Evolutionary conservation across 2,113 vertebrate genomes (phyloP).

Genomic region (Upupa epops): DNA sequence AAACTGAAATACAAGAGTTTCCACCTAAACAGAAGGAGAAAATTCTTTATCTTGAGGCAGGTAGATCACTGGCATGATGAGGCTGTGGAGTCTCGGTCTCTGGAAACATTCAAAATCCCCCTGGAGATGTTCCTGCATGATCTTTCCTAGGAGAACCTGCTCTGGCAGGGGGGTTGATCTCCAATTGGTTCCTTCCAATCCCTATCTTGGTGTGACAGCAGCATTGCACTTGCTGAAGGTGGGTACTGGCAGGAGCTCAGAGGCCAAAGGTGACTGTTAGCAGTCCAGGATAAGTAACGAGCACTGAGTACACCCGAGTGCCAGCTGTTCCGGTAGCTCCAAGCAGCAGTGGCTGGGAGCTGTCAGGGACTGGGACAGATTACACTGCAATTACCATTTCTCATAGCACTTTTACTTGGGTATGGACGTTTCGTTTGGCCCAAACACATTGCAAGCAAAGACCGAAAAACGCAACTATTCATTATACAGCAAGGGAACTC

Average conservation of each 20-base stretch:
- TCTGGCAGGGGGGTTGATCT: too few relatives aligned
- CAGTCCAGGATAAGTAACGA: not conserved
- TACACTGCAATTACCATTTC: not conserved
- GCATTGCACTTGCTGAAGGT: not conserved
- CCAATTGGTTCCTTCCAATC: too few relatives aligned
- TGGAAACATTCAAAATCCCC: too few relatives aligned
- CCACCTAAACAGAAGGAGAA: too few relatives aligned
- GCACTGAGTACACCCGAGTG: fast-evolving
- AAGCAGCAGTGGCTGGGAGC: not conserved
- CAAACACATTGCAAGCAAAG: not conserved
- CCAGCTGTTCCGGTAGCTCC: not conserved
- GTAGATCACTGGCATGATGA: too few relatives aligned
- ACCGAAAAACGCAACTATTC: not conserved
- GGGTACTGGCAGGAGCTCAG: not conserved
- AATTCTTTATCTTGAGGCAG: too few relatives aligned
- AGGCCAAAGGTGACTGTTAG: not conserved
- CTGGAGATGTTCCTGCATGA: too few relatives aligned
- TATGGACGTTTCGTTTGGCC: not conserved
- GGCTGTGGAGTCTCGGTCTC: too few relatives aligned
- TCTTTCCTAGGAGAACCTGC: too few relatives aligned
- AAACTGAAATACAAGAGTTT: too few relatives aligned
- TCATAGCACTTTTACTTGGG: not conserved
- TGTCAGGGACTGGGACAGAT: fast-evolving
- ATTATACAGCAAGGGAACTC: not conserved
- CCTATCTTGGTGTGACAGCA: not conserved